Base-by-base conservation (phyloP, 2,888 invertebrate genomes). In the Tinea semifulvella region DNA sequence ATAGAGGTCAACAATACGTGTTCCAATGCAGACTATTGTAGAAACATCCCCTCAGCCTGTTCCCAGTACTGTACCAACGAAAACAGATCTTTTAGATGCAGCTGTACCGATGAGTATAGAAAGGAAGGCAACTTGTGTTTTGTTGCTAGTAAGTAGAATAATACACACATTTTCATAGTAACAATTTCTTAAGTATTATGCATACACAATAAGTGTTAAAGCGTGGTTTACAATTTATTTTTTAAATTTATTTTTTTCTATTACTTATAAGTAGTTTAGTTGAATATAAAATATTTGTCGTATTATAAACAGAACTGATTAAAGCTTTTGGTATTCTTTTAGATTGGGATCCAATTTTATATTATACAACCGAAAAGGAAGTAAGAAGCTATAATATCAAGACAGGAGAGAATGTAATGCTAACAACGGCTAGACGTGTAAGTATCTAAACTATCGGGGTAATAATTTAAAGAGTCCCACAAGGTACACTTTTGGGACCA, bases 11-110 rank as follows among this genome's bases (percentile, higher is more conserved):
- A 61, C 45, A 59, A 60, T n/a, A 66, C 65, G 1, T 85, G 86
- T 50, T 58, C 66, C 49, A 89, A 89, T 53, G 71, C 87, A 2
- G 72, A 91, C 57, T 89, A 89, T 55, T 91, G 91, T 52, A 64
- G 79, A 25, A 60, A 61, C 3, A 84, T 65, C 0, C 80, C 77
- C 48, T 89, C 89, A 0, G 66, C 80, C 5, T 92, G 92, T 57
- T 88, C 89, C 43, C 92, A 92, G 50, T 65, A 59, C 8, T 93
- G 92, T 56, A 54, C 67, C 1, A 90, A 91, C 51, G 66, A 53
- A 0, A 60, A 65, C 0, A 88, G 88, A 0, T 81, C 84, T 0
- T 89, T 84, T 54, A 58, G 52, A 2, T 92, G 92, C 52, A 57
- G 57, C 2, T 92, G 92, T 55, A 86, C 85, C n/a, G 58, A 65